phyloP scores from a whole-genome alignment of 2,888 invertebrate species.

The Sepiola atlantica region DNA sequence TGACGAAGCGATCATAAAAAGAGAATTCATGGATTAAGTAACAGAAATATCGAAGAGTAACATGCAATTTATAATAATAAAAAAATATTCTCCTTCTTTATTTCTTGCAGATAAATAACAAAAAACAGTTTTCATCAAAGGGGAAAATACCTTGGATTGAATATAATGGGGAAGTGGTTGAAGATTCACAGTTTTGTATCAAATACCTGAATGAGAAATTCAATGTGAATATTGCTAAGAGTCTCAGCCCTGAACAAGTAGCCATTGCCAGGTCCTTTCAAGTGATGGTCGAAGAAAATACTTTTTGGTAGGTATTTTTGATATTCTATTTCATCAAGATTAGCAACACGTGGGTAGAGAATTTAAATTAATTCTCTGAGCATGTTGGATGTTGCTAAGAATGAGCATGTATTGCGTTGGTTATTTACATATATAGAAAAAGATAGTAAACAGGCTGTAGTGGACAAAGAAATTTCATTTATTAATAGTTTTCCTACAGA shows the following conservation, averaged over 20 bases:
- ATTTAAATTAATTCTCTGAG: too few relatives aligned
- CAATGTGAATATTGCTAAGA: slow-evolving; percentile 64
- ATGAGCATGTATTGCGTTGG: too few relatives aligned
- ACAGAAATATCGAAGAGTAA: too few relatives aligned
- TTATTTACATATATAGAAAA: too few relatives aligned
- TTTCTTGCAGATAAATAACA: slow-evolving; percentile 66
- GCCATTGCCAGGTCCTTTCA: slow-evolving; percentile 71
- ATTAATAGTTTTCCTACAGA: too few relatives aligned
- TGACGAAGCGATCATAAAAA: neutral
- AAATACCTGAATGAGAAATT: slow-evolving; percentile 70
- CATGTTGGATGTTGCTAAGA: too few relatives aligned
- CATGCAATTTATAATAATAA: too few relatives aligned
- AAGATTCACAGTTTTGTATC: slow-evolving; percentile 74
- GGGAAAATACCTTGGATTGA: slow-evolving; percentile 75
- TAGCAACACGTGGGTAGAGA: too few relatives aligned
- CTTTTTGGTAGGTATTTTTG: slow-evolving; percentile 70
- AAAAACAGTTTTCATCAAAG: slow-evolving; percentile 69
- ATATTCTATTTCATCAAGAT: too few relatives aligned
- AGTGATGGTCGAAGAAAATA: slow-evolving; percentile 74
- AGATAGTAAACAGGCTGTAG: too few relatives aligned
- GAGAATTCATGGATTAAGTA: too few relatives aligned
- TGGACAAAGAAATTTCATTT: too few relatives aligned
- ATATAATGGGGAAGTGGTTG: slow-evolving; percentile 70
- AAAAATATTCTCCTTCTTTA: neutral
- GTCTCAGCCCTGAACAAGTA: slow-evolving; percentile 63